Percentiles rank a stretch among this genome's conserved stretches.
These are phyloP conservation scores for Microcebus griseorufus DNA, from an alignment of 2,113 vertebrate genomes.

Conservation along the genomic window DNA sequence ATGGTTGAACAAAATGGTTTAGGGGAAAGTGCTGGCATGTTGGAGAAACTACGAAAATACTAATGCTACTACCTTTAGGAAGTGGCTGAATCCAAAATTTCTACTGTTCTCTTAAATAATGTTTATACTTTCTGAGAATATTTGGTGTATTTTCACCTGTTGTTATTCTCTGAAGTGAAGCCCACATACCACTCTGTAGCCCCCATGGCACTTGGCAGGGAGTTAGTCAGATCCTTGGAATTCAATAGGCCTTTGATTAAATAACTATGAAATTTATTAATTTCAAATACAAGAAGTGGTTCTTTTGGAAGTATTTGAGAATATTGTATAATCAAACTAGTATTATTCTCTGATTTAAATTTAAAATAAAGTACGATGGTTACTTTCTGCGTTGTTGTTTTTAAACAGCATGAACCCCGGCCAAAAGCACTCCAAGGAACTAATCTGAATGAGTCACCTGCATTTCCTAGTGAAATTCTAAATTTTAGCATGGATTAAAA, in stretches of 20 bases:
- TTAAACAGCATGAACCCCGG: constrained; percentile 48
- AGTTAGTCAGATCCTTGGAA: neutral
- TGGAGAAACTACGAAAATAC: neutral
- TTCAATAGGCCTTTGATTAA: constrained; percentile 63
- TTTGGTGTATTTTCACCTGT: neutral
- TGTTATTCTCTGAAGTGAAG: neutral
- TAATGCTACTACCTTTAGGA: neutral
- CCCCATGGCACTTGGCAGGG: neutral
- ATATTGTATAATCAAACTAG: constrained; percentile 43
- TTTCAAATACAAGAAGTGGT: constrained; percentile 2
- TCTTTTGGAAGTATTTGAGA: neutral
- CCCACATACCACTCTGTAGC: neutral
- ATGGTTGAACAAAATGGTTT: neutral
- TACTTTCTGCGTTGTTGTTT: constrained; percentile 63
- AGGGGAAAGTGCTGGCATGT: neutral
- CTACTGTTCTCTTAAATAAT: neutral
- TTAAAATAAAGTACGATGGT: constrained; percentile 53
- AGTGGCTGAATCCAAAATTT: neutral
- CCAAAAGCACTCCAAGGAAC: constrained; percentile 31
- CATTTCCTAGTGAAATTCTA: constrained; percentile 21
- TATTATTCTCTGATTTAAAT: constrained; percentile 65
- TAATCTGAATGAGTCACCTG: constrained; percentile 46
- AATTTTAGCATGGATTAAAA: constrained; percentile 12
- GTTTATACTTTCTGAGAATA: neutral
- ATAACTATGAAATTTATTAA: constrained; percentile 49